Evolutionary conservation across 2,113 vertebrate species (phyloP).

Genomic region (Eidolon helvum): DNA sequence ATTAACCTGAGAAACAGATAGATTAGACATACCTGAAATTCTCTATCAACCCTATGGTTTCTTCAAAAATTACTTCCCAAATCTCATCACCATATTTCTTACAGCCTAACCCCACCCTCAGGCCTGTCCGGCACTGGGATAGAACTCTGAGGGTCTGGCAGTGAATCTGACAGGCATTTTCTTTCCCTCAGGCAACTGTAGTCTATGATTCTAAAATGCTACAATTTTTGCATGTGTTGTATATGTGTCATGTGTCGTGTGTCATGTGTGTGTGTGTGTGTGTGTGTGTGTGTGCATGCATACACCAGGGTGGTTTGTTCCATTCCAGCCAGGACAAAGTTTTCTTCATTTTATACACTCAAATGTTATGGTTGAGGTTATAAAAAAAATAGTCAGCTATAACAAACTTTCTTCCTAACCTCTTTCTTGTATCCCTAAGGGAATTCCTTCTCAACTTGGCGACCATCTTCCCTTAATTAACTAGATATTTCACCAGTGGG

Average conservation of each 20-base stretch:
- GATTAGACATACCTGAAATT: neutral
- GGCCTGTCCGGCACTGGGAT: too few relatives aligned
- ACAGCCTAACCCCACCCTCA: accelerated
- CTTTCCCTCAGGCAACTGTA: accelerated
- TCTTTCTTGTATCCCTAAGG: neutral
- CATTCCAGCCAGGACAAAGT: neutral
- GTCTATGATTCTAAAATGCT: neutral
- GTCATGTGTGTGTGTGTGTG: too few relatives aligned
- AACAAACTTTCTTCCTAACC: neutral
- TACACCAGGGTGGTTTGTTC: neutral
- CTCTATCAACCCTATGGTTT: neutral
- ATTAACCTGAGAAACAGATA: neutral
- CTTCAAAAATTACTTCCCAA: neutral
- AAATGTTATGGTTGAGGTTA: neutral
- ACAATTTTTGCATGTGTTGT: accelerated
- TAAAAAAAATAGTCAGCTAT: neutral
- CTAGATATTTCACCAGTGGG: neutral
- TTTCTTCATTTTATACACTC: neutral
- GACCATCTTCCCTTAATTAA: neutral
- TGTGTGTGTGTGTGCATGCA: accelerated
- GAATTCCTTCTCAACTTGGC: neutral
- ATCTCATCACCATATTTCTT: accelerated
- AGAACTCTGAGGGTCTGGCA: neutral
- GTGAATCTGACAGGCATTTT: too few relatives aligned
- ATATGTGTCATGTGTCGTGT: too few relatives aligned